Evolutionary conservation across 1,140 invertebrate species (phyloP).

Genomic region (Bilobella aurantiaca): DNA sequence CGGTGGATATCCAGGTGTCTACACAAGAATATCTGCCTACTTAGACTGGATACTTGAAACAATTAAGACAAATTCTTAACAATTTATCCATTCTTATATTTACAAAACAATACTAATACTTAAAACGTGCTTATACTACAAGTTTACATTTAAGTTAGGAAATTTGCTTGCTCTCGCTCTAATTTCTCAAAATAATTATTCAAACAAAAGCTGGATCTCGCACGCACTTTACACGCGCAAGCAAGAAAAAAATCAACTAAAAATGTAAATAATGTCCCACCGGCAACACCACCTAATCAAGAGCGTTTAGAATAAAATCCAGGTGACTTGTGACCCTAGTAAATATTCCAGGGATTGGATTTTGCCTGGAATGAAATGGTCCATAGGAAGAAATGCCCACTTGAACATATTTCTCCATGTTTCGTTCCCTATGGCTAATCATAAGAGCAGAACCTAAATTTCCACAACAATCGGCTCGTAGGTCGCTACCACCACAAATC

Average conservation of each 20-base stretch:
- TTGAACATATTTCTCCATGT: slow-evolving; percentile 14
- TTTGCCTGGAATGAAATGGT: slow-evolving; percentile 25
- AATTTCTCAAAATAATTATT: too few species aligned
- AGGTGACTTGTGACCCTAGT: slow-evolving; percentile 26
- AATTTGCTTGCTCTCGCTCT: too few species aligned
- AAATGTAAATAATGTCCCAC: too few species aligned
- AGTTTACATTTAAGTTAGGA: too few species aligned
- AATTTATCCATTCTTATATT: too few species aligned
- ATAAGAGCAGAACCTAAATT: slow-evolving; percentile 3
- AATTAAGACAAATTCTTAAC: too few species aligned
- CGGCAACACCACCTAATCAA: too few species aligned
- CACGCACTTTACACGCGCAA: too few species aligned
- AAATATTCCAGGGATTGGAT: slow-evolving; percentile 34
- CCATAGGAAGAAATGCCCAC: slow-evolving; percentile 33
- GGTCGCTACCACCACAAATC: neutral
- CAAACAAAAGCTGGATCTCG: too few species aligned
- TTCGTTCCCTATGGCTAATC: neutral
- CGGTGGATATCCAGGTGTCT: slow-evolving; percentile 59
- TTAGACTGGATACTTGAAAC: slow-evolving; percentile 57
- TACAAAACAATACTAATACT: too few species aligned
- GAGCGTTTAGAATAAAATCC: slow-evolving; percentile 30
- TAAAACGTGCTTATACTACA: too few species aligned
- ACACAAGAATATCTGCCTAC: slow-evolving; percentile 58
- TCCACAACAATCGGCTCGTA: slow-evolving; percentile 15
- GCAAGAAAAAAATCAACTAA: too few species aligned